A percentile compares a stretch with the other conserved stretches of the same genome.
These are phyloP conservation scores for Australoheros facetus DNA, from an alignment of 2,797 vertebrate genomes.

Conservation along the genomic window DNA sequence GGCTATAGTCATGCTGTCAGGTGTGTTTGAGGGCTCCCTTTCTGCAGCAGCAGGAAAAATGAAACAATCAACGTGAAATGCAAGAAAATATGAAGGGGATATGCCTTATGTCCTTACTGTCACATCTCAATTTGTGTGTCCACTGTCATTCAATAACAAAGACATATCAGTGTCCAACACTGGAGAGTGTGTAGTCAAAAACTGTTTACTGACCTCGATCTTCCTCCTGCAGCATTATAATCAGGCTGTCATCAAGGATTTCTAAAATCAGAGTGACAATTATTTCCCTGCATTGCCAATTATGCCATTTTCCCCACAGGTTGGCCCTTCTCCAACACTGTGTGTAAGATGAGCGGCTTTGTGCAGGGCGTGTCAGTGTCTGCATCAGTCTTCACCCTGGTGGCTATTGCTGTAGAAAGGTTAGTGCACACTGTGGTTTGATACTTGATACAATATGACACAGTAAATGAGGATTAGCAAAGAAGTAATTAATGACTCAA, in stretches of 20 bases:
- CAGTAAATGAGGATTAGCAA: background rate
- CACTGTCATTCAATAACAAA: background rate
- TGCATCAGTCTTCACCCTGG: constrained; percentile 85
- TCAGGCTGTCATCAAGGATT: background rate
- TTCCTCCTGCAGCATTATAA: background rate
- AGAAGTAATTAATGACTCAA: background rate
- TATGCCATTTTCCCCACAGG: constrained; percentile 62
- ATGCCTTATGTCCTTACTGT: background rate
- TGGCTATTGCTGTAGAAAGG: constrained; percentile 86
- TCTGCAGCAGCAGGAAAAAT: background rate
- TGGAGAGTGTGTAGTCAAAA: background rate
- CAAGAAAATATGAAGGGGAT: background rate
- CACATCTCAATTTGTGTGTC: background rate
- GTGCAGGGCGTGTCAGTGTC: constrained; percentile 84
- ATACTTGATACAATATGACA: background rate
- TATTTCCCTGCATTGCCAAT: background rate
- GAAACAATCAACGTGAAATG: background rate
- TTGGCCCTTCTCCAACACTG: constrained; percentile 82
- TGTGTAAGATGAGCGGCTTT: constrained; percentile 86
- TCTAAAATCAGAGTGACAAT: background rate
- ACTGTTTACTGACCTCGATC: background rate
- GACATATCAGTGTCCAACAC: background rate
- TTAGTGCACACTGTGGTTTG: constrained; percentile 47
- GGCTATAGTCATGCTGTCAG: background rate
- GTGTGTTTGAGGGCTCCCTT: background rate